Percentiles rank a stretch among this genome's conserved stretches.
phyloP scores from a whole-genome alignment of 2,888 invertebrate species.

The Drepanosiphum platanoidis region DNA sequence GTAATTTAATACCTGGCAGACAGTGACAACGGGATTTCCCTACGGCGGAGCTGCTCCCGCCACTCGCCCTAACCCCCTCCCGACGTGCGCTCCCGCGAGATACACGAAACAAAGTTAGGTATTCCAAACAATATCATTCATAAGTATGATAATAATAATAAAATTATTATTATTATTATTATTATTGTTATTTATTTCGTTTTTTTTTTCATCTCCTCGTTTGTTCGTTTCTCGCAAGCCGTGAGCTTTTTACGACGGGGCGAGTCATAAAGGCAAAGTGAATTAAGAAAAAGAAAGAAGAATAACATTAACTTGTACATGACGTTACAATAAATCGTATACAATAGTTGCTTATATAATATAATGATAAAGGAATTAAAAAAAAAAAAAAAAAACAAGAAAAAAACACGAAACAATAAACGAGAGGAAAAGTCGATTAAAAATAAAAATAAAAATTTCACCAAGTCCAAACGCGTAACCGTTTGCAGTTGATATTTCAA shows the following conservation, averaged over 20 bases:
- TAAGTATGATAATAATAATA: slow-evolving; percentile 17
- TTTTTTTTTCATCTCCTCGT: background rate
- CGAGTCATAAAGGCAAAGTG: background rate
- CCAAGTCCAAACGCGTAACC: background rate
- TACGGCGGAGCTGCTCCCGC: background rate
- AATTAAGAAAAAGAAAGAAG: slow-evolving; percentile 11
- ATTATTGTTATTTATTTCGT: slow-evolving; percentile 25
- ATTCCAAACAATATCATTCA: slow-evolving; percentile 38
- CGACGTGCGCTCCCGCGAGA: background rate
- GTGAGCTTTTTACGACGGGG: background rate
- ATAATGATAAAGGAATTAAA: background rate
- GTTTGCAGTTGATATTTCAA: background rate
- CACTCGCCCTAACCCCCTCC: too few species aligned
- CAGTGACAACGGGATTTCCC: slow-evolving; percentile 53
- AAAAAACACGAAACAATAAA: background rate
- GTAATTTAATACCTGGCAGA: slow-evolving; percentile 48
- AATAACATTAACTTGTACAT: slow-evolving; percentile 4
- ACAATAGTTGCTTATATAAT: slow-evolving; percentile 3
- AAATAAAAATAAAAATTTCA: background rate
- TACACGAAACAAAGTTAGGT: slow-evolving; percentile 20
- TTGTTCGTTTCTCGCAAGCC: background rate
- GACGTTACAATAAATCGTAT: slow-evolving; percentile 22
- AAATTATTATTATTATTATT: slow-evolving; percentile 12
- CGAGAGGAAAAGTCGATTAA: background rate
- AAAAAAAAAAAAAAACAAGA: background rate